Percentiles rank a stretch among this genome's conserved stretches.
Conservation (phyloP, 1,140 invertebrate species). For the Trachymyrmex septentrionalis region DNA sequence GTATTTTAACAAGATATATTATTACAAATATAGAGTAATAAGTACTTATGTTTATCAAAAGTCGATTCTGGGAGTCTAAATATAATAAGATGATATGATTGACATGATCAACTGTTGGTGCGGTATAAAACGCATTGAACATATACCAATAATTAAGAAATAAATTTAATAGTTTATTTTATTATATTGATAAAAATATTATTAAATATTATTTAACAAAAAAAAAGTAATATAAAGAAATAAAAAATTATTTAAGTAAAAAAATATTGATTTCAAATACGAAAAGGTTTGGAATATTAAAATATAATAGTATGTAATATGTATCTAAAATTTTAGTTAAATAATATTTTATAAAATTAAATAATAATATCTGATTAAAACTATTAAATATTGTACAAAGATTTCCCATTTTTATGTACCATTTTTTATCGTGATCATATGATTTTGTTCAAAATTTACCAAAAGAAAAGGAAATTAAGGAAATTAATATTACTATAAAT, state of each 20-base stretch:
- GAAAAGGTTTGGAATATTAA: neutral
- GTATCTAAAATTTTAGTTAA: neutral
- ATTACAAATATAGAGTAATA: neutral
- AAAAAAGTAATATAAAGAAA: neutral
- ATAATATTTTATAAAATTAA: conserved; percentile 6
- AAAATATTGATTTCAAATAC: neutral
- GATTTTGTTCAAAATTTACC: neutral
- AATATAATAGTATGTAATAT: neutral
- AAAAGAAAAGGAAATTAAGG: neutral
- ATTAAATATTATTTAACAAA: neutral
- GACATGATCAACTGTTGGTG: conserved; percentile 1
- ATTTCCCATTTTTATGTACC: conserved; percentile 3
- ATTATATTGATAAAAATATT: neutral
- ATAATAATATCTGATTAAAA: neutral
- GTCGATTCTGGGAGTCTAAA: neutral
- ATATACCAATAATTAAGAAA: neutral
- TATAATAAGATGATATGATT: neutral
- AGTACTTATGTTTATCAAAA: no score
- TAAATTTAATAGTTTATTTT: neutral
- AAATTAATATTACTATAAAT: neutral
- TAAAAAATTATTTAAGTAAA: neutral
- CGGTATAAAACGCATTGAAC: no score
- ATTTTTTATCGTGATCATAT: neutral
- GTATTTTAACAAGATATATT: neutral
- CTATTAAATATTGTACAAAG: neutral